These are phyloP conservation scores for Triplophysa dalaica DNA, from an alignment of 2,113 vertebrate species.

Conservation along the genomic window DNA sequence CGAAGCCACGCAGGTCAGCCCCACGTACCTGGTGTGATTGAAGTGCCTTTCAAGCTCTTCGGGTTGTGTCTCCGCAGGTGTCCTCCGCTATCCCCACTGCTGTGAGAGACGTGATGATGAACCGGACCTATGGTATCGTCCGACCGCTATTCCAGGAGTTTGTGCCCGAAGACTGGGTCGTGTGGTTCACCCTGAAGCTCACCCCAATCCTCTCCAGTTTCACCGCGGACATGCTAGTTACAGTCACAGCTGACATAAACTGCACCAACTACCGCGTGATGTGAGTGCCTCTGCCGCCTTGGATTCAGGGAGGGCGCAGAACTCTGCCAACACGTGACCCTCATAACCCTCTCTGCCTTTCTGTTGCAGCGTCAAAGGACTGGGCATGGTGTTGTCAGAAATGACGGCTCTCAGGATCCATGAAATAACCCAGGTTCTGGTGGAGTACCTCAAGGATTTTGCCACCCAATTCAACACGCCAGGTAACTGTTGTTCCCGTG, in stretches of 20 bases:
- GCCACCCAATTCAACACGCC: neutral
- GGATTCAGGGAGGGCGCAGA: neutral
- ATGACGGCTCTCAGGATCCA: no score
- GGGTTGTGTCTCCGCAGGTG: slow-evolving; percentile 12
- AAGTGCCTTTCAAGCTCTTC: neutral
- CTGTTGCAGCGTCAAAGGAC: slow-evolving; percentile 2
- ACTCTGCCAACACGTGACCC: neutral
- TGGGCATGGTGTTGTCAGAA: neutral
- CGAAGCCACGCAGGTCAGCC: neutral
- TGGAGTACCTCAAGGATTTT: neutral
- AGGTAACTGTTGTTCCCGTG: neutral
- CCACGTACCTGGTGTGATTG: neutral
- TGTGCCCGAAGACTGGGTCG: slow-evolving; percentile 12
- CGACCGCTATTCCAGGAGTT: neutral
- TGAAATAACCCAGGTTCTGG: neutral
- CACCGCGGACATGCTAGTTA: slow-evolving; percentile 37
- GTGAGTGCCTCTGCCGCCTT: no score
- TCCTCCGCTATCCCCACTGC: neutral
- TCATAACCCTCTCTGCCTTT: neutral
- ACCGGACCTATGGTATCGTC: slow-evolving; percentile 59
- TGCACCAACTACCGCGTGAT: slow-evolving; percentile 46
- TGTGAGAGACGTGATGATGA: slow-evolving; percentile 53
- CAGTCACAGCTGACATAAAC: neutral
- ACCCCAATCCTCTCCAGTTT: neutral
- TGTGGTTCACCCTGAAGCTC: slow-evolving; percentile 43